Base-by-base conservation (phyloP, 1,140 invertebrate species). In the Achroia grisella region DNA sequence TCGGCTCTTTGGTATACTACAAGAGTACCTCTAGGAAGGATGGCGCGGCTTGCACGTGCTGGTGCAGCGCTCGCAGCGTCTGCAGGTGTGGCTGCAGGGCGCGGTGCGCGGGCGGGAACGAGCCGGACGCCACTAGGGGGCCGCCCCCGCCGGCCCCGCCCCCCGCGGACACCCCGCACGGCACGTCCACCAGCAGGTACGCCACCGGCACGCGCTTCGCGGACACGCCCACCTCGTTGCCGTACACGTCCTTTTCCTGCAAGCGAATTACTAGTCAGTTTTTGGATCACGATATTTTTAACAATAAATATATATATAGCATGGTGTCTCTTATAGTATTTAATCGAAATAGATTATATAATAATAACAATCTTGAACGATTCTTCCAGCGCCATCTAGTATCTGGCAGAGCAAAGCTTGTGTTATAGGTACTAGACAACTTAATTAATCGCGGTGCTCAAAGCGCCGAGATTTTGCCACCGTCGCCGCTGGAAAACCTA, bases 161-260 rank as follows among this genome's bases (percentile, higher is more conserved):
- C 93, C 93, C 52, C 91, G 91, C 88, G 2, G 97, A 97, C 47
- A 97, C 97, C n/a, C 97, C 97, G 54, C 94, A 95, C 56, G 98
- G 97, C 57, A 99, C 94, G 88, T 99, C 97, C 42, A 99, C 91
- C 52, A 99, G 87, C 58, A 99, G 89, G 89, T 99, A 99, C 86
- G 99, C 98, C 36, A 99, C 97, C 8, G 98, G 98, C 49, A 99
- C 87, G 41, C 98, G 97, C 72, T 97, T 91, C 1, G 95, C 97
- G 62, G 98, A 82, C 71, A 95, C 92, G 33, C 92, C 93, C 32
- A 99, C 96, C 88, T 99, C 97, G 88, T 99, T 99, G 13, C 97
- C 97, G 87, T 99, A 99, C 50, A 91, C 90, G 87, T 99, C 97
- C 77, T 97, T 99, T 73, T 97, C 94, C 97, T 99, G 83, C 8